phyloP scores from a whole-genome alignment of 2,113 vertebrate species.

The Toxotes chatareus region DNA sequence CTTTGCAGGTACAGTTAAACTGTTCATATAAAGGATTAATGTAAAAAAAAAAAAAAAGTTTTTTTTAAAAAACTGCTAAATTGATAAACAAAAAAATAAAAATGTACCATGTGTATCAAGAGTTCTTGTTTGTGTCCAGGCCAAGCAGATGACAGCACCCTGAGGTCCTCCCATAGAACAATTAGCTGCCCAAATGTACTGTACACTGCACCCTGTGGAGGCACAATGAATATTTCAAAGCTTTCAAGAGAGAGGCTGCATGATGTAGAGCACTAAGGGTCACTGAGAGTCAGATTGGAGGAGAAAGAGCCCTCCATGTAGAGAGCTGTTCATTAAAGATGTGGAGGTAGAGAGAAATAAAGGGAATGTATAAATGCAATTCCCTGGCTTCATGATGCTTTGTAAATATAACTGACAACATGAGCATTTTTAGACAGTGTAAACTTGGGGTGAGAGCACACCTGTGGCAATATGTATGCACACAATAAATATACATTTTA shows the following conservation, averaged over 20 bases:
- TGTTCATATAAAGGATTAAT: not conserved
- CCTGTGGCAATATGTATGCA: not conserved
- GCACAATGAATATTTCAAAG: conserved; percentile 64
- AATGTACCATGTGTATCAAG: not conserved
- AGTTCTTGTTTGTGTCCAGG: conserved; percentile 9
- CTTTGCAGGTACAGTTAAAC: not conserved
- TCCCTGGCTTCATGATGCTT: not conserved
- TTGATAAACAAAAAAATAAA: not conserved
- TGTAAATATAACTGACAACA: conserved; percentile 22
- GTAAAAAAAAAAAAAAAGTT: not conserved
- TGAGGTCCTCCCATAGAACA: conserved; percentile 46
- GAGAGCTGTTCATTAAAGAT: conserved; percentile 34
- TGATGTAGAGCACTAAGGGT: conserved; percentile 42
- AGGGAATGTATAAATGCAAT: conserved; percentile 18
- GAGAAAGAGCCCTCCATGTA: conserved; percentile 10
- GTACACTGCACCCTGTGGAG: conserved; percentile 20
- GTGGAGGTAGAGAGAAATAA: not conserved
- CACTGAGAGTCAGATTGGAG: conserved; percentile 42
- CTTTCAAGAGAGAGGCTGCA: conserved; percentile 21
- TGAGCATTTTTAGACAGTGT: not conserved
- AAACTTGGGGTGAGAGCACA: conserved; percentile 18
- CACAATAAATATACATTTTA: not conserved
- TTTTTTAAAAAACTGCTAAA: too few species aligned
- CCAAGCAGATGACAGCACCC: conserved; percentile 27
- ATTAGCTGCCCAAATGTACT: conserved; percentile 49